phyloP scores from a whole-genome alignment of 2,797 vertebrate genomes.

The Aeoliscus strigatus region DNA sequence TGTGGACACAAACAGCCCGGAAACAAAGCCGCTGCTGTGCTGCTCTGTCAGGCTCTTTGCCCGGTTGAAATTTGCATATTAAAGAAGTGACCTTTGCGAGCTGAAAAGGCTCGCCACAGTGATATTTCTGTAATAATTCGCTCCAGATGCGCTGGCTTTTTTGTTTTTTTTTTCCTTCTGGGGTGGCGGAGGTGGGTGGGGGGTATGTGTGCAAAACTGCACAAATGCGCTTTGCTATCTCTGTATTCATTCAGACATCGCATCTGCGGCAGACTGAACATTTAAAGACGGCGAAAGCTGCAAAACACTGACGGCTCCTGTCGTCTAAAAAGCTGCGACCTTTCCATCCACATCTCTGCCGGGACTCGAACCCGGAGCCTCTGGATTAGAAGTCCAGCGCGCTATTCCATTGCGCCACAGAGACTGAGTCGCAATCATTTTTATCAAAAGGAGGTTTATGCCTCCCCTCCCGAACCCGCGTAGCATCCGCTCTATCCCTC shows the following conservation, averaged over 20 bases:
- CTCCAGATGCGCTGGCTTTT: not conserved
- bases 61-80: conserved; percentile 37
- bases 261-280: not conserved
- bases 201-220: conserved; percentile 3
- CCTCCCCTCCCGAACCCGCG: conserved; percentile 43
- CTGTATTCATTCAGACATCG: not conserved
- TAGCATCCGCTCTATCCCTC: conserved; percentile 53
- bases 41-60: conserved; percentile 8
- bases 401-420: conserved; percentile 99
- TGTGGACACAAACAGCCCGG: conserved; percentile 4
- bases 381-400: conserved; percentile 99
- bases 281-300: not conserved
- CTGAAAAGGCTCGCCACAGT: conserved; percentile 17
- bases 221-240: not conserved
- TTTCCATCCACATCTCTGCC: conserved; percentile 93
- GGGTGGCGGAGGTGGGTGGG: too few species aligned
- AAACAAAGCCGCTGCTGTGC: conserved; percentile 14
- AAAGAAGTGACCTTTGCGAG: conserved; percentile 42
- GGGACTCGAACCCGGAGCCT: conserved; percentile 99
- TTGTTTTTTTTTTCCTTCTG: too few species aligned
- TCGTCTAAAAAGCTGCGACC: conserved; percentile 28
- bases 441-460: conserved; percentile 58
- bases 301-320: not conserved
- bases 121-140: conserved; percentile 5
- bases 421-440: conserved; percentile 78